phyloP scores from a whole-genome alignment of 2,888 invertebrate species.

The Perithous albicinctus region DNA sequence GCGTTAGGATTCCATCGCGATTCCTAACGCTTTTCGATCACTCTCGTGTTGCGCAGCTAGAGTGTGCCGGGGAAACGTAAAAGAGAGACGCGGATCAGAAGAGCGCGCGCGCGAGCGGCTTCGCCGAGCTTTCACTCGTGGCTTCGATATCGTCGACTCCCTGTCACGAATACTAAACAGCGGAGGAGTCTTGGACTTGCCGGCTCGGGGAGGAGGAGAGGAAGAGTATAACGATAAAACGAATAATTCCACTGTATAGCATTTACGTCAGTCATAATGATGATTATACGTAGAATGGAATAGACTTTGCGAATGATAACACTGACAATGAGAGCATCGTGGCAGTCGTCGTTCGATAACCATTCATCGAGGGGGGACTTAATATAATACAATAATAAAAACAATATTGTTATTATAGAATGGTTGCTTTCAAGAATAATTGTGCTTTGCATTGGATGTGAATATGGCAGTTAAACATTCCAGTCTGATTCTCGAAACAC shows the following conservation, averaged over 20 bases:
- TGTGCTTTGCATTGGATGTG: neutral
- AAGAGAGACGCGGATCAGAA: constrained; percentile 36
- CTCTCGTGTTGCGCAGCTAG: neutral
- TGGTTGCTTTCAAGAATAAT: too few relatives aligned
- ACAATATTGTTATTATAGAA: neutral
- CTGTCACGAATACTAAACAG: constrained; percentile 52
- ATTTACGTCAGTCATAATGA: constrained; percentile 6
- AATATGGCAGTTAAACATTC: too few relatives aligned
- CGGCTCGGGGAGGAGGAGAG: neutral
- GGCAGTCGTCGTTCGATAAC: neutral
- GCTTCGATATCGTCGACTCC: constrained; percentile 46
- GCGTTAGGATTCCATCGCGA: constrained; percentile 38
- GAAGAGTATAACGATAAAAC: constrained; percentile 7
- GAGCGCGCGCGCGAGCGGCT: neutral
- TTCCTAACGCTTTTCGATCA: constrained; percentile 31
- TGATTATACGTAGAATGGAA: neutral
- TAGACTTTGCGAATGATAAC: neutral
- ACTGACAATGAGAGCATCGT: neutral
- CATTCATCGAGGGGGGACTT: neutral
- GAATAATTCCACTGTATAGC: neutral
- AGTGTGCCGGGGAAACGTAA: neutral
- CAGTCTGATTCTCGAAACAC: too few relatives aligned
- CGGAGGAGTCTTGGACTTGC: constrained; percentile 20
- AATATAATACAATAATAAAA: neutral
- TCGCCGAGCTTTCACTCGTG: constrained; percentile 48